These are phyloP conservation scores for Bergia puertoricense DNA, from an alignment of 92 coral and sea anemone genomes.

Conservation along the genomic window DNA sequence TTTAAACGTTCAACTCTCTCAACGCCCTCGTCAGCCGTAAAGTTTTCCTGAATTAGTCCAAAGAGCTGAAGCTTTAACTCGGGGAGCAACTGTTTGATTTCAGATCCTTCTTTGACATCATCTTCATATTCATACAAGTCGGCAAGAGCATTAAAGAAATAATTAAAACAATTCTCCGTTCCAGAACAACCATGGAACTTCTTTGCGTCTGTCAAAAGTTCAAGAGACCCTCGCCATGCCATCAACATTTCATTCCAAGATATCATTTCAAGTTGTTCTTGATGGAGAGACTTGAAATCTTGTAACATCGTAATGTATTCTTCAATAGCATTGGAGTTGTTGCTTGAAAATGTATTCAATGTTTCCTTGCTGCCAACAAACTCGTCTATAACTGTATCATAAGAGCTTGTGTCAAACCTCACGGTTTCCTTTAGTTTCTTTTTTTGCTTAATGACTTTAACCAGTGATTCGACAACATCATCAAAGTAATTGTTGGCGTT, in stretches of 20 bases:
- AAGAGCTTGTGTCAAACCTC: not conserved
- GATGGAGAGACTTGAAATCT: not conserved
- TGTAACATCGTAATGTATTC: conserved; percentile 5
- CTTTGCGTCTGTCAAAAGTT: conserved; percentile 30
- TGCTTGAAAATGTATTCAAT: not conserved
- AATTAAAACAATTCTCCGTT: conserved; percentile 37
- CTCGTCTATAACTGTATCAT: not conserved
- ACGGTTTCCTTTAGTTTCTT: not conserved
- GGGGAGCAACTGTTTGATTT: conserved; percentile 34
- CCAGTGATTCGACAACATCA: conserved; percentile 46
- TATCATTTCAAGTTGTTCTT: not conserved
- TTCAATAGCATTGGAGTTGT: not conserved
- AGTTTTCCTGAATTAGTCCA: conserved; percentile 9
- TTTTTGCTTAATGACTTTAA: conserved; percentile 7
- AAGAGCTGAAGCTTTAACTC: conserved; percentile 9
- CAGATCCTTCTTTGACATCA: conserved; percentile 22
- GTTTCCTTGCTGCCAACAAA: not conserved
- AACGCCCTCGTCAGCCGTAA: not conserved
- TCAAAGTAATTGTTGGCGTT: conserved; percentile 42
- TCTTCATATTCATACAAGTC: conserved; percentile 49
- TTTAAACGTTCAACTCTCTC: not conserved
- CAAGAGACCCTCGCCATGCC: conserved; percentile 28
- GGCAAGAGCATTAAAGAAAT: conserved; percentile 35
- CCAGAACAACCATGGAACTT: conserved; percentile 52
- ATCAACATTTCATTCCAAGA: conserved; percentile 39